Evolutionary conservation across 2,113 vertebrate species (phyloP).

Genomic region (Lasiurus borealis): DNA sequence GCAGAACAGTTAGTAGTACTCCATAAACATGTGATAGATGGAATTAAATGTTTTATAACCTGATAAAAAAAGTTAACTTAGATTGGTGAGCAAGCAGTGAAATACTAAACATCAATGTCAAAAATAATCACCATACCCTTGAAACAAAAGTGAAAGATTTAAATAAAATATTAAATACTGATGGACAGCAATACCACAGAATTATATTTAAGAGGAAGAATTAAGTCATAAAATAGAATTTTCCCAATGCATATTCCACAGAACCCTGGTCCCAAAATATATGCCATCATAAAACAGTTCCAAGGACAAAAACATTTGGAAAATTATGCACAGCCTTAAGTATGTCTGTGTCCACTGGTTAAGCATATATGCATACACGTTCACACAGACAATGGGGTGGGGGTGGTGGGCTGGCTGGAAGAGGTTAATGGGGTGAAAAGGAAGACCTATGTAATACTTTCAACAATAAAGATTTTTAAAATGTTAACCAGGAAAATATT

Average conservation of each 20-base stretch:
- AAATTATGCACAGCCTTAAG: conserved; percentile 2
- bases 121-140: conserved; percentile 25
- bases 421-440: no score
- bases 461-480: no score
- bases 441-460: no score
- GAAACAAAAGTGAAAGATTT: conserved; percentile 55
- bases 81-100: not conserved
- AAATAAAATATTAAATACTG: not conserved
- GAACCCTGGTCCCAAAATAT: not conserved
- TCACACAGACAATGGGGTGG: no score
- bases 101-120: not conserved
- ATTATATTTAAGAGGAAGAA: conserved; percentile 62
- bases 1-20: not conserved
- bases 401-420: no score
- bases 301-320: not conserved
- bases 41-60: conserved; percentile 29
- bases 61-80: not conserved
- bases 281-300: conserved; percentile 19
- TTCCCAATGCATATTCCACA: not conserved
- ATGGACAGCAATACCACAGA: not conserved
- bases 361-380: no score
- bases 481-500: no score
- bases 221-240: conserved; percentile 31
- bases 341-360: no score
- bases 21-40: not conserved